Evolutionary conservation across 2,797 vertebrate species (phyloP).

Genomic region (Serranus cabrilla): DNA sequence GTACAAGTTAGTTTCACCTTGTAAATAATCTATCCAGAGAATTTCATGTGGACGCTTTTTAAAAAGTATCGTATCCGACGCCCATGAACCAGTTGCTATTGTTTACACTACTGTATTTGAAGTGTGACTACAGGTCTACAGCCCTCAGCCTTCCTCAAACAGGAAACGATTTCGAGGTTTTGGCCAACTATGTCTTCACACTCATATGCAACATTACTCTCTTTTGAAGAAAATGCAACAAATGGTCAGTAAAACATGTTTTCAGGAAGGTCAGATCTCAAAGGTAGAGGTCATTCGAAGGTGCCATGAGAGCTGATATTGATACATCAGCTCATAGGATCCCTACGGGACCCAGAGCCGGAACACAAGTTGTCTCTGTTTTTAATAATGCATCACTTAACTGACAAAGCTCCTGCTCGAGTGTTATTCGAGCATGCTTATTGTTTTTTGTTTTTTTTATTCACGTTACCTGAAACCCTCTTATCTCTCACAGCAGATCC

Average conservation of each 20-base stretch:
- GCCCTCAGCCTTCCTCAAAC: slow-evolving; percentile 1
- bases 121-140: neutral
- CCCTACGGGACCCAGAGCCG: neutral
- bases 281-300: neutral
- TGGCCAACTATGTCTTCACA: neutral
- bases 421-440: slow-evolving; percentile 3
- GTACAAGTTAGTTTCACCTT: slow-evolving; percentile 7
- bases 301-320: neutral
- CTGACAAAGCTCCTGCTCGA: neutral
- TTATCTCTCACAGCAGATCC: neutral
- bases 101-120: no score
- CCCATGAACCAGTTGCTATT: no score
- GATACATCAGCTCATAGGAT: neutral
- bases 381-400: slow-evolving; percentile 11
- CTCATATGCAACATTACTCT: neutral
- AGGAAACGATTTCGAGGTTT: neutral
- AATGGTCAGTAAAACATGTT: neutral
- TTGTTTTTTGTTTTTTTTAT: neutral
- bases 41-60: slow-evolving; percentile 2
- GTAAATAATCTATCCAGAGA: slow-evolving; percentile 8
- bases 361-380: slow-evolving; percentile 1
- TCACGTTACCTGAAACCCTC: neutral
- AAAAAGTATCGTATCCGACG: no score
- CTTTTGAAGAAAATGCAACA: neutral
- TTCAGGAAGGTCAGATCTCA: neutral